Percentiles rank a stretch among this genome's conserved stretches.
phyloP scores from a whole-genome alignment of 2,113 vertebrate species.

The Panurus biarmicus region DNA sequence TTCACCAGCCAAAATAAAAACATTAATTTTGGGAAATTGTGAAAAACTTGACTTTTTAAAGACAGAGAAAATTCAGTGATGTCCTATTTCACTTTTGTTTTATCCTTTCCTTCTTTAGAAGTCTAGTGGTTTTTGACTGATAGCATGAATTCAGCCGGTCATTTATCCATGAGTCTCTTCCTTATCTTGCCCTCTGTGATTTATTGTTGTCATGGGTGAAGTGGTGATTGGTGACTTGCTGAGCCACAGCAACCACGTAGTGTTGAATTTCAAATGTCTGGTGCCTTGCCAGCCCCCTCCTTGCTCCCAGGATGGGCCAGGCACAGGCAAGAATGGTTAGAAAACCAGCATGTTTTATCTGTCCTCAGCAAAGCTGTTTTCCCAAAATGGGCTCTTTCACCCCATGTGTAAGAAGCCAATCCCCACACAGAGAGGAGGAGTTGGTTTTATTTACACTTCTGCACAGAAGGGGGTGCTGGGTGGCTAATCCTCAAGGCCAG shows the following conservation, averaged over 20 bases:
- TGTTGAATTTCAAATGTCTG: not conserved
- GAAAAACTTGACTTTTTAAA: not conserved
- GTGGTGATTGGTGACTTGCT: not conserved
- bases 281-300: not conserved
- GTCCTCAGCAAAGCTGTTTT: not conserved
- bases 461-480: not conserved
- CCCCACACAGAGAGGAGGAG: fast-evolving
- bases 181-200: not conserved
- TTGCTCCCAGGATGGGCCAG: not conserved
- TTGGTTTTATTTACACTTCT: not conserved
- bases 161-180: not conserved
- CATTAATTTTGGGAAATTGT: not conserved
- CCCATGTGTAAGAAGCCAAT: not conserved
- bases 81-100: not conserved
- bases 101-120: not conserved
- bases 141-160: not conserved
- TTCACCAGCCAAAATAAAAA: not conserved
- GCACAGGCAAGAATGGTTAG: not conserved
- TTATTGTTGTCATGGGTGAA: not conserved
- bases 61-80: not conserved
- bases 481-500: fast-evolving
- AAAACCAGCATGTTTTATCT: not conserved
- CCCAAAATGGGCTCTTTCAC: not conserved
- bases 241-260: not conserved
- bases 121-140: not conserved